Base-by-base conservation (phyloP, 2,113 vertebrate genomes). In the Motacilla alba region DNA sequence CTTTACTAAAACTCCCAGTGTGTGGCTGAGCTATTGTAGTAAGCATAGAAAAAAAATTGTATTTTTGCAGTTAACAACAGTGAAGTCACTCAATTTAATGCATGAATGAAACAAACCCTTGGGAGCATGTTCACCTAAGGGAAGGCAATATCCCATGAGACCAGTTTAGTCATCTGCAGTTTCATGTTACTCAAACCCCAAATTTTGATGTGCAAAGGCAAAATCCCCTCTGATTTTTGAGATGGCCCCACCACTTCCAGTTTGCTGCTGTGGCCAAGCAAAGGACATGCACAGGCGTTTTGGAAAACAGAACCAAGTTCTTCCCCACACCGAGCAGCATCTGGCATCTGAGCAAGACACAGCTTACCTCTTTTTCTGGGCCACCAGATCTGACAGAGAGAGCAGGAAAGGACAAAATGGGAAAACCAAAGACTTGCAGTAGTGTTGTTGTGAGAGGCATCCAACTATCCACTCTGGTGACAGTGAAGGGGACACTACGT, bases 1-100 rank as follows among this genome's bases (percentile, higher is more conserved):
- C 63, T 89, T 80, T 74, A 80, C 59, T 56, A 92, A 90, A 90
- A 72, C 15, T 75, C 50, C 27, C 64, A 47, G 55, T 26, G 27
- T 93, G 85, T 92, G 93, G 52, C 64, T 75, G 60, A 73, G 19
- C 93, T 87, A 84, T 93, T 95, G 95, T 95, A 94, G 64, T 90
- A 89, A 81, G 80, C 1, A 7, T 11, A 64, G 55, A 86, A 92
- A 93, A 92, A 93, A 83, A 31, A 1, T 59, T 43, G 8, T 27
- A 18, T 83, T 92, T 91, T 79, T 73, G n/a, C 47, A 67, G 13
- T 77, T 93, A 83, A 75, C 20, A 86, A 17, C 27, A 44, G 14
- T 78, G 74, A 89, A 93, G 47, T 74, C 56, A 59, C 83, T 83
- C 72, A 89, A 64, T 44, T 93, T 87, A 92, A 90, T 44, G n/a